A percentile compares a stretch with the other conserved stretches of the same genome.
Evolutionary conservation across 1,140 invertebrate genomes (phyloP).

Genomic region (Galleria mellonella): DNA sequence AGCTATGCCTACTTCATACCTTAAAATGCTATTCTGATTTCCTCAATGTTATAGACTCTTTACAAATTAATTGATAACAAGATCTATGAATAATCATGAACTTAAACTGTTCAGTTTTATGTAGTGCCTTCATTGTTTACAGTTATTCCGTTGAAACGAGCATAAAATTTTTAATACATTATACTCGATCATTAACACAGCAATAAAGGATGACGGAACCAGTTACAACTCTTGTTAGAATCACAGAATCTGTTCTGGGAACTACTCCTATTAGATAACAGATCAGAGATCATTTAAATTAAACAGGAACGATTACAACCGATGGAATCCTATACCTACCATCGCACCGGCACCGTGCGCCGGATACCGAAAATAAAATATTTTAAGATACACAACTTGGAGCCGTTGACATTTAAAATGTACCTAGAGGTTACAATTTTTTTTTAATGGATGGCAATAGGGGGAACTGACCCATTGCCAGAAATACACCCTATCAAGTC

Average conservation of each 20-base stretch:
- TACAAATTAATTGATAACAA: no score
- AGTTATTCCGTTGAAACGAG: constrained; percentile 4
- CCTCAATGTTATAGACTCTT: no score
- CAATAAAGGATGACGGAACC: constrained; percentile 34
- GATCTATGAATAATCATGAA: no score
- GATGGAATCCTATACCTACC: constrained; percentile 6
- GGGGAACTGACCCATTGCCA: no score
- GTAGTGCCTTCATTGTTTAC: not conserved
- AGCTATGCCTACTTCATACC: no score
- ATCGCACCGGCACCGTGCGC: no score
- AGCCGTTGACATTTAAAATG: constrained; percentile 1
- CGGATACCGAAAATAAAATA: constrained; percentile 5
- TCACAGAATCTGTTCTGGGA: constrained; percentile 43
- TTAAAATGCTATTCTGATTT: no score
- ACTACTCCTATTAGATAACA: constrained; percentile 50
- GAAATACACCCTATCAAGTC: no score
- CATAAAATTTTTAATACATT: constrained; percentile 24
- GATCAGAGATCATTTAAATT: constrained; percentile 42
- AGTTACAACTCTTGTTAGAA: constrained; percentile 28
- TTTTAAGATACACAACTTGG: constrained; percentile 5
- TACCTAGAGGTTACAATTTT: not conserved
- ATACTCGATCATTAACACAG: constrained; percentile 38
- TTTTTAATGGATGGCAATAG: no score
- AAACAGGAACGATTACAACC: constrained; percentile 28
- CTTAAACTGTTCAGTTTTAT: no score